A percentile compares a stretch with the other conserved stretches of the same genome.
These are phyloP conservation scores for Synanthedon vespiformis DNA, from an alignment of 2,888 invertebrate genomes.

Conservation along the genomic window DNA sequence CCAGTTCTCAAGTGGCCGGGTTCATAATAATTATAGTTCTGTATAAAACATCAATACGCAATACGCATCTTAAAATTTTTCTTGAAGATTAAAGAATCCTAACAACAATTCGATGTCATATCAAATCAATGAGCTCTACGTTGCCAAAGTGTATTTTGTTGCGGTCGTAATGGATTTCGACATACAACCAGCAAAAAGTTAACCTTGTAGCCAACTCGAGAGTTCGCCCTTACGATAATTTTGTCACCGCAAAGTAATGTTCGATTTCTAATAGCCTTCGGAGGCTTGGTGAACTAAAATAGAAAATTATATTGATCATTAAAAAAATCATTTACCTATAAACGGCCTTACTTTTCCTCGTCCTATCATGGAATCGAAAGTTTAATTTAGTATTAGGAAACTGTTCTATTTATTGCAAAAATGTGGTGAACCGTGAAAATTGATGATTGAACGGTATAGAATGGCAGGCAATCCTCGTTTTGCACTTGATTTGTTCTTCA, in stretches of 20 bases:
- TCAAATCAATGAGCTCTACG: slow-evolving; percentile 12
- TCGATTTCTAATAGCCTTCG: slow-evolving; percentile 45
- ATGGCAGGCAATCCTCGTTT: neutral
- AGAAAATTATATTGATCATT: too few species aligned
- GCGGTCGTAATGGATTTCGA: slow-evolving; percentile 32
- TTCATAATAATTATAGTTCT: too few species aligned
- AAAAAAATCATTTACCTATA: slow-evolving; percentile 9
- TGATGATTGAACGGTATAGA: neutral
- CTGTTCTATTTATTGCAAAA: neutral
- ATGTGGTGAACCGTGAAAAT: neutral
- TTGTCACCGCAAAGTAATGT: slow-evolving; percentile 29
- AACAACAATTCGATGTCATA: too few species aligned
- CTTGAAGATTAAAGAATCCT: too few species aligned
- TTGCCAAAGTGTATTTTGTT: slow-evolving; percentile 13
- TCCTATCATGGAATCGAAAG: slow-evolving; percentile 9
- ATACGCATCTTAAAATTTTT: too few species aligned
- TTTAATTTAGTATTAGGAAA: neutral
- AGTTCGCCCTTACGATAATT: slow-evolving; percentile 44
- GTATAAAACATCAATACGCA: too few species aligned
- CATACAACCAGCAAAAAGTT: slow-evolving; percentile 38
- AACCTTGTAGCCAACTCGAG: slow-evolving; percentile 44
- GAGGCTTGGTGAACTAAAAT: slow-evolving; percentile 35
- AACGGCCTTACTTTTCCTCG: slow-evolving; percentile 11
- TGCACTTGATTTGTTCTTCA: neutral
- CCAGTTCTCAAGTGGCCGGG: too few species aligned